Base-by-base conservation (phyloP, 2,888 invertebrate species). In the Temnothorax unifasciatus region DNA sequence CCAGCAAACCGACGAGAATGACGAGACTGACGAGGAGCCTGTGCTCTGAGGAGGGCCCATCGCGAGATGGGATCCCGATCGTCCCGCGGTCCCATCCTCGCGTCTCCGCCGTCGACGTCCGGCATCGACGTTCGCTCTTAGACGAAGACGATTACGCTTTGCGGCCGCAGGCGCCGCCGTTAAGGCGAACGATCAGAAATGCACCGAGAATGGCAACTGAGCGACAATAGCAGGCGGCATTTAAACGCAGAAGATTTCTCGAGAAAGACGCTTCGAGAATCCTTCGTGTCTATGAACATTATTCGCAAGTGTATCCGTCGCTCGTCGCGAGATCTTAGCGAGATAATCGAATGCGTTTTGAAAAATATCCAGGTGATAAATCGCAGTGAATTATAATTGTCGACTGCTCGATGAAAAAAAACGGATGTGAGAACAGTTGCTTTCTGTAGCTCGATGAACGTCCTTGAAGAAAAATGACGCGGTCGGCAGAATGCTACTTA, bases 11-110 rank as follows among this genome's bases (percentile, higher is more conserved):
- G 96, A 96, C 66, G 96, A 96, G 75, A 93, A 94, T 84, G 94
- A 94, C 69, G 94, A 94, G 83, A 97, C 97, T 38, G 97, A 97
- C 90, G 97, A 97, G 87, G 97, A 97, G 92, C 96, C 97, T 68
- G 95, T 96, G 93, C 95, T 96, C 92, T 96, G 96, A 95, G 90
- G 86, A 57, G 87, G 86, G 87, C 63, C 74, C 6, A 64, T 63
- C 82, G 90, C 90, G 88, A 86, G 88, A 83, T 90, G 91, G 88
- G 91, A 89, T 73, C 38, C 69, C 63, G 66, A 75, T 82, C 89
- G 89, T 74, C 57, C 85, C 74, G 86, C 82, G 59, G 66, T 87
- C 90, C 88, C 87, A 88, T 88, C 86, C 74, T 88, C 89, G 88
- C 88, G 87, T 44, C 82, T 54, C 15, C 89, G 89, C 74, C 85